Percentiles rank a stretch among this genome's conserved stretches.
phyloP scores from a whole-genome alignment of 2,888 invertebrate genomes.

The Silvanus unidentatus region DNA sequence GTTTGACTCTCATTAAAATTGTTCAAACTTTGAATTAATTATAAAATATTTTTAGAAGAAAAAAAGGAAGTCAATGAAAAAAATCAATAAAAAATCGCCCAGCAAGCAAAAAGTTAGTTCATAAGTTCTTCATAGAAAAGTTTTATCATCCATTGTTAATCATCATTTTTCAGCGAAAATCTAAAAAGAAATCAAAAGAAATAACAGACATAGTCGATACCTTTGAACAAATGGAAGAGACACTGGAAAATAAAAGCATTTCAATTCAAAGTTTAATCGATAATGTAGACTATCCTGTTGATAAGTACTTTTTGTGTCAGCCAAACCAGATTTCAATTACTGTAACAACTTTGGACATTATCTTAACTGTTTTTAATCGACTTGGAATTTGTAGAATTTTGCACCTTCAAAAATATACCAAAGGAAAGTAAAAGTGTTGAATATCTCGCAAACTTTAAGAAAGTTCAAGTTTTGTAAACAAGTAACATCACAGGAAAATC shows the following conservation, averaged over 20 bases:
- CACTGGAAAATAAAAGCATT: slow-evolving; percentile 21
- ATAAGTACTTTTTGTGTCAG: slow-evolving; percentile 14
- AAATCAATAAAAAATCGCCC: too few relatives aligned
- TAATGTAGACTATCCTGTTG: slow-evolving; percentile 1
- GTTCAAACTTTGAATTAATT: too few relatives aligned
- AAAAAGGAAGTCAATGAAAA: not conserved
- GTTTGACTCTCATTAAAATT: too few relatives aligned
- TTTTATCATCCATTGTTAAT: too few relatives aligned
- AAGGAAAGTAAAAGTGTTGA: not conserved
- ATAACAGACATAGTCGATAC: slow-evolving; percentile 18
- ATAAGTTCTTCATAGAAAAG: not conserved
- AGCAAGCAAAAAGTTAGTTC: not conserved
- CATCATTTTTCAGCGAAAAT: slow-evolving; percentile 7
- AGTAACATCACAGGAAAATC: not conserved
- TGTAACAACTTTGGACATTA: slow-evolving; percentile 10
- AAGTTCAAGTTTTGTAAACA: not conserved
- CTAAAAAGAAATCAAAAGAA: slow-evolving; percentile 6
- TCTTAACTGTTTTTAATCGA: not conserved
- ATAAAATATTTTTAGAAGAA: not conserved
- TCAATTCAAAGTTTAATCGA: not conserved
- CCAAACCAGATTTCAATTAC: slow-evolving; percentile 18
- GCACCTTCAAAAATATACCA: not conserved
- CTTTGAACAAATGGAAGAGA: slow-evolving; percentile 20
- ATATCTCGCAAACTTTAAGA: not conserved
- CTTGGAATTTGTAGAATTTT: too few relatives aligned